Conservation (phyloP, 2,113 vertebrate genomes). For the Poeciliopsis retropinna region DNA sequence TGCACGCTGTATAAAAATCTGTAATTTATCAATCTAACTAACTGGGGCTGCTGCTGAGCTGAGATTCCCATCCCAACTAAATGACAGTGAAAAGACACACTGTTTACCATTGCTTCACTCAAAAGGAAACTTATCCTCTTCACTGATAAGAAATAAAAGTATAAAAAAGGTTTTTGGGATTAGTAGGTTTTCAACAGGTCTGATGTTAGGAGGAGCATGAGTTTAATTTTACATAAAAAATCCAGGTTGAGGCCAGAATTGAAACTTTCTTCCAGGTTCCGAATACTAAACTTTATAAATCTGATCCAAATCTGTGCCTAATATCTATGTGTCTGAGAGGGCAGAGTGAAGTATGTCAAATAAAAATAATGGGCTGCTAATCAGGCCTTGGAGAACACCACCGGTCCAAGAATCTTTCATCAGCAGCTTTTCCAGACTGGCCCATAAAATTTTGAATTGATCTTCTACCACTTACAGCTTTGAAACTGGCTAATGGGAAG, state of each 20-base stretch:
- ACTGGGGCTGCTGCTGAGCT: conserved; percentile 23
- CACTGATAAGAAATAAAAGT: too few species aligned
- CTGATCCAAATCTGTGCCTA: not conserved
- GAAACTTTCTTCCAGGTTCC: not conserved
- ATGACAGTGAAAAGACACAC: not conserved
- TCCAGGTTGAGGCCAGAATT: not conserved
- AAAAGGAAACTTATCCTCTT: not conserved
- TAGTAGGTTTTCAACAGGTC: too few species aligned
- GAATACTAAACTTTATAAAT: not conserved
- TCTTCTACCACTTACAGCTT: too few species aligned
- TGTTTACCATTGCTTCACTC: not conserved
- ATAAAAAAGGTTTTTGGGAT: too few species aligned
- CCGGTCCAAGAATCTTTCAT: too few species aligned
- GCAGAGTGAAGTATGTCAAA: not conserved
- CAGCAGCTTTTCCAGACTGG: too few species aligned
- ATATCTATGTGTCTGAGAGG: not conserved
- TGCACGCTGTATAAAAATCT: conserved; percentile 29
- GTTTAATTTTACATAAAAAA: too few species aligned
- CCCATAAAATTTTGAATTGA: too few species aligned
- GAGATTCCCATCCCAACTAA: conserved; percentile 1
- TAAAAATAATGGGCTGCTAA: too few species aligned
- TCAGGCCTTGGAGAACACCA: too few species aligned
- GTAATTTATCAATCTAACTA: conserved; percentile 28
- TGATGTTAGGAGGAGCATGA: too few species aligned
- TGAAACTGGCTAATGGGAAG: too few species aligned